Evolutionary conservation across 2,797 vertebrate genomes (phyloP).

Genomic region (Potorous gilbertii): DNA sequence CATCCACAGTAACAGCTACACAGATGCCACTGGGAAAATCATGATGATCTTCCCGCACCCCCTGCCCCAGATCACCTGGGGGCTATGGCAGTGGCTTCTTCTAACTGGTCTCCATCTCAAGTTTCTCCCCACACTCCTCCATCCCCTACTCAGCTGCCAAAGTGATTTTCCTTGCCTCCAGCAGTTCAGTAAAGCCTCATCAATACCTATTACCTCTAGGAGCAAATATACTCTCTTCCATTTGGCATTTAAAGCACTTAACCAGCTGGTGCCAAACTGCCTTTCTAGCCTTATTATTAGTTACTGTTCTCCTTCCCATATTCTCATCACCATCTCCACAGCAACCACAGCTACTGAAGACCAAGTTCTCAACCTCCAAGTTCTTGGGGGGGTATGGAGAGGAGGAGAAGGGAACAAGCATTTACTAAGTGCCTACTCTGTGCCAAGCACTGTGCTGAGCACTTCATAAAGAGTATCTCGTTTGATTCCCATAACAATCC

Average conservation of each 20-base stretch:
- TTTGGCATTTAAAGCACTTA: background rate
- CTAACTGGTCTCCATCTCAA: background rate
- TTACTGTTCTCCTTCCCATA: background rate
- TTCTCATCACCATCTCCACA: background rate
- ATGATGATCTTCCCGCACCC: background rate
- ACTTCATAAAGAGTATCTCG: background rate
- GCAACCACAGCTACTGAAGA: background rate
- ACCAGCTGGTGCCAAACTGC: background rate
- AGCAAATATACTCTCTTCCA: background rate
- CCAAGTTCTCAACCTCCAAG: background rate
- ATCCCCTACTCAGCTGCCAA: background rate
- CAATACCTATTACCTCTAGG: background rate
- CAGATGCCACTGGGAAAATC: background rate
- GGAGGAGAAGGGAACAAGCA: background rate
- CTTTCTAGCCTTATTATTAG: background rate
- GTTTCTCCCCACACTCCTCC: background rate
- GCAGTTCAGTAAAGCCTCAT: background rate
- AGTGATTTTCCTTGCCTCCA: background rate
- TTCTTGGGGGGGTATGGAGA: background rate
- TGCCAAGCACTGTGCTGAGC: background rate
- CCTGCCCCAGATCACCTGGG: background rate
- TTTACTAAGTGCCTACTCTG: background rate
- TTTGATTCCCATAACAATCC: background rate
- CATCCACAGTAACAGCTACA: background rate
- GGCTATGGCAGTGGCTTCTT: background rate